Evolutionary conservation across 2,113 vertebrate genomes (phyloP).

Genomic region (Dicrurus megarhynchus): DNA sequence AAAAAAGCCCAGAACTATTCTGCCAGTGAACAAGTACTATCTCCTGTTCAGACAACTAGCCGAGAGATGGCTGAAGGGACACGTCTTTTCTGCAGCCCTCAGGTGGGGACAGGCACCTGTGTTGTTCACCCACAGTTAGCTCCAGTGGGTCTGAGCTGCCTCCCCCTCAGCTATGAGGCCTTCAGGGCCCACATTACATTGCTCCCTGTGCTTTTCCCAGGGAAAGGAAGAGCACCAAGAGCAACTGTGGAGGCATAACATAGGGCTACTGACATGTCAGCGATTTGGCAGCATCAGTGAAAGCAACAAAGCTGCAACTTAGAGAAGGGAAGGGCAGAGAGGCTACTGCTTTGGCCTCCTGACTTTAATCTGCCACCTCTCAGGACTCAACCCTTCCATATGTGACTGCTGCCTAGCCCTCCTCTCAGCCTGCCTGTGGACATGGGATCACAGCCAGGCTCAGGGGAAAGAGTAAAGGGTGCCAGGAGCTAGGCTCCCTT

Average conservation of each 20-base stretch:
- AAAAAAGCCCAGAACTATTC: not conserved
- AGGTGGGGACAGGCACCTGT: not conserved
- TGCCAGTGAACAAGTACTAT: not conserved
- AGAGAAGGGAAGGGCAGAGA: not conserved
- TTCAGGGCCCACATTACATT: not conserved
- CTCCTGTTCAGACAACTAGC: not conserved
- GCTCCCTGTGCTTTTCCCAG: not conserved
- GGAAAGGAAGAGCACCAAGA: not conserved
- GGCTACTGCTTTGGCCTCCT: not conserved
- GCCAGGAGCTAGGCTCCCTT: not conserved
- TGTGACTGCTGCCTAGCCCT: not conserved
- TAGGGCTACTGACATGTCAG: not conserved
- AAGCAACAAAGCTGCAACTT: not conserved
- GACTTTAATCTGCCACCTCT: not conserved
- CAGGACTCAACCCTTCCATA: not conserved
- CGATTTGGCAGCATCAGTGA: not conserved
- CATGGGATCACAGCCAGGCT: not conserved
- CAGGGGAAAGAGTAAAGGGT: not conserved
- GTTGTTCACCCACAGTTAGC: not conserved
- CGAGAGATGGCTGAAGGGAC: not conserved
- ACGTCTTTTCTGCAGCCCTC: not conserved
- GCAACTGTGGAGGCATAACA: not conserved
- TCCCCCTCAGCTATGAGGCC: not conserved
- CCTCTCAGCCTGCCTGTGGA: not conserved
- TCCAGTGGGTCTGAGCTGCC: not conserved